phyloP scores from a whole-genome alignment of 2,797 vertebrate species.

The Gobionotothen gibberifrons region DNA sequence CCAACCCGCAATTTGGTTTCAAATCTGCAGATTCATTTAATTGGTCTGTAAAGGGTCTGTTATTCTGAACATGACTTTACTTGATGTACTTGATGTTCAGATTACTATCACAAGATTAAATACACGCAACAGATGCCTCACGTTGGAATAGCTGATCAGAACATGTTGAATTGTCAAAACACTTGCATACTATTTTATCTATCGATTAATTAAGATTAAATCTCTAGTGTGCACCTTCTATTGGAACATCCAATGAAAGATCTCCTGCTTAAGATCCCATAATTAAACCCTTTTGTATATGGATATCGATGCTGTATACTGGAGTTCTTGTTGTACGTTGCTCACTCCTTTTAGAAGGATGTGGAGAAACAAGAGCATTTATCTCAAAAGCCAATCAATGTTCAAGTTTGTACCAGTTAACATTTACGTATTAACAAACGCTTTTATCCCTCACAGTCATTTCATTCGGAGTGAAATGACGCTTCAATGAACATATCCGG shows the following conservation, averaged over 20 bases:
- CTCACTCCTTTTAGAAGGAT: constrained; percentile 14
- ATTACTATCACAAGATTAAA: neutral
- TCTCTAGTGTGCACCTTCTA: neutral
- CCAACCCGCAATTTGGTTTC: too few species aligned
- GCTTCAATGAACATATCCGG: constrained; percentile 47
- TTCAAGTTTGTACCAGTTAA: constrained; percentile 33
- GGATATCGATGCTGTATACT: neutral
- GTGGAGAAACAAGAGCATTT: constrained; percentile 16
- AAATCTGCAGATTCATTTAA: neutral
- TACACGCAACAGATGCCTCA: too few species aligned
- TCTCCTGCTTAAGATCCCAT: neutral
- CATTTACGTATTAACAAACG: constrained; percentile 22
- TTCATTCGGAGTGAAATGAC: constrained; percentile 26
- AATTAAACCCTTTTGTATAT: neutral
- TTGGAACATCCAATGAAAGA: neutral
- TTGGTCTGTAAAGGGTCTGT: neutral
- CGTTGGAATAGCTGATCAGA: neutral
- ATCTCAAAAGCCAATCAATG: constrained; percentile 12
- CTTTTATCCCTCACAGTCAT: constrained; percentile 38
- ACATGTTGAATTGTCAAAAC: neutral
- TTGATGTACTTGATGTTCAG: neutral
- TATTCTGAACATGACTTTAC: neutral
- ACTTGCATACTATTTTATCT: too few species aligned
- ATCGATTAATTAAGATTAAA: neutral
- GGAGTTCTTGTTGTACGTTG: neutral